Conservation (phyloP, 1,140 invertebrate genomes). For the Rhagoletis pomonella region DNA sequence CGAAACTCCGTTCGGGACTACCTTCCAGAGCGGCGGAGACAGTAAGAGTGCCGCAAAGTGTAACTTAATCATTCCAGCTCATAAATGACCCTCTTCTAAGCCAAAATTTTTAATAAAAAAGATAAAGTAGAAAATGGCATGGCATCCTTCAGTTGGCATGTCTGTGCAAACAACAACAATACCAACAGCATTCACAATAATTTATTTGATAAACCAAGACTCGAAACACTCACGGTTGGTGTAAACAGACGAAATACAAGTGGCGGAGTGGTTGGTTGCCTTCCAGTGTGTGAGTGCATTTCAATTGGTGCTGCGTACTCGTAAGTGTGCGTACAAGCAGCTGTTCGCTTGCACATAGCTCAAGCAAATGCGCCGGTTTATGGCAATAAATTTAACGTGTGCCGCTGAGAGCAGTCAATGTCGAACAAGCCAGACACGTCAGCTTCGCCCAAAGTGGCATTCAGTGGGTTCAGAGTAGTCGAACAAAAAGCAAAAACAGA, state of each 20-base stretch:
- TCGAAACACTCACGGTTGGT: not conserved
- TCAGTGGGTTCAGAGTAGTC: not conserved
- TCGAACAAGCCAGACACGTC: not conserved
- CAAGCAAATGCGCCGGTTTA: not conserved
- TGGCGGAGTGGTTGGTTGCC: not conserved
- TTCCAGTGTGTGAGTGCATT: not conserved
- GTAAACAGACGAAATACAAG: not conserved
- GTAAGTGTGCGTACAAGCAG: no score
- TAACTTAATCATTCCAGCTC: no score
- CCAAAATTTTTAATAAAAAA: no score
- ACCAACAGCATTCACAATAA: not conserved
- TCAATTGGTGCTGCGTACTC: not conserved
- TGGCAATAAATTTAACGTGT: not conserved
- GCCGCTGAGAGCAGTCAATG: not conserved
- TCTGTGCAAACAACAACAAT: not conserved
- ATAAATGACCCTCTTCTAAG: no score
- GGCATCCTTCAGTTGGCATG: no score
- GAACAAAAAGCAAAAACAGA: not conserved
- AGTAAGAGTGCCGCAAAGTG: no score
- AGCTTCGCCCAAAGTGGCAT: not conserved
- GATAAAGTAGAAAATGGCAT: no score
- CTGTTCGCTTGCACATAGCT: no score
- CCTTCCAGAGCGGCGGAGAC: no score
- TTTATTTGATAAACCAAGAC: constrained; percentile 28
- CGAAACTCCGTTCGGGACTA: no score